Base-by-base conservation (phyloP, 1,140 invertebrate genomes). In the Cotesia typhae region DNA sequence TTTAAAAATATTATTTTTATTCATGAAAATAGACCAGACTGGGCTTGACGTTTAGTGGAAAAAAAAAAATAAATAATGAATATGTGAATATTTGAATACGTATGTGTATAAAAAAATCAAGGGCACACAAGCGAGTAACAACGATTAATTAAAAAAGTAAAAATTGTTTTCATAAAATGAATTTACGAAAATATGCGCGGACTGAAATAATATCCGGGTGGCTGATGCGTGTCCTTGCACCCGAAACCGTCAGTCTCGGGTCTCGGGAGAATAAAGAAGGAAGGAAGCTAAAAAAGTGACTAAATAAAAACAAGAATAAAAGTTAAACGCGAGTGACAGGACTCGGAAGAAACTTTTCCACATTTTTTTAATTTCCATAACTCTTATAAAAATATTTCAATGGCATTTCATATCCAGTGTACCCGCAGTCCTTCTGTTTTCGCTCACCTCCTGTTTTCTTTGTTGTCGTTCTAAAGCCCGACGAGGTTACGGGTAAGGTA, bases 121-220 rank as follows among this genome's bases (percentile, higher is more conserved):
- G 60, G 70, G 41, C 65, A 28, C 66, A 71, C 66, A 51, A 52
- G 67, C 65, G 61, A 79, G 74, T 76, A 82, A 75, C 77, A 80
- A 77, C 81, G 81, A 87, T 85, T 87, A 87, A 87, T 87, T 87
- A 86, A 87, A 87, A 85, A 85, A 85, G 80, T 84, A 85, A 87
- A 87, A 87, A 87, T 84, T 86, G 84, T 87, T 87, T 86, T 85
- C 83, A 84, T 83, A 81, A 85, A 84, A 87, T 87, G 86, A 81
- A 86, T 86, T 87, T 84, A 81, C 84, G 81, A 85, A 85, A 86
- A 85, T 85, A 86, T 86, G 84, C 85, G 80, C 80, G 74, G 79
- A 86, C 84, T 86, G 85, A 84, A 87, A 87, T 86, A 87, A 87
- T 87, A 86, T 85, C 83, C 81, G 80, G 77, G 67, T 79, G 82